These are phyloP conservation scores for Melopsittacus undulatus DNA, from an alignment of 2,797 vertebrate species.

Conservation along the genomic window DNA sequence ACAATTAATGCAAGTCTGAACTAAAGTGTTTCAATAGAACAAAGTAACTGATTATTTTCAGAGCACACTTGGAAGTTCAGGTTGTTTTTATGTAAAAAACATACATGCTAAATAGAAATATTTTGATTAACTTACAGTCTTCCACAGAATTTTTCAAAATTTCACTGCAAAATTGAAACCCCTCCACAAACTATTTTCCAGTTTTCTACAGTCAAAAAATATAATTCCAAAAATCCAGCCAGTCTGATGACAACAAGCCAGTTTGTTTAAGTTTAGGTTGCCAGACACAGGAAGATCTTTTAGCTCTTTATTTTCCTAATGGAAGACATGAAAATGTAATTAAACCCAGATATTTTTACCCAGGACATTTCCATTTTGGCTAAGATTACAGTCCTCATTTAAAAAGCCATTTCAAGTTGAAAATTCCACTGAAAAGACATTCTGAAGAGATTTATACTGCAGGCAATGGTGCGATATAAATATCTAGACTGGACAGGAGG, in stretches of 20 bases:
- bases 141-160: neutral
- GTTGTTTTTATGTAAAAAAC: neutral
- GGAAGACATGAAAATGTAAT: neutral
- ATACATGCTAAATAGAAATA: neutral
- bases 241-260: neutral
- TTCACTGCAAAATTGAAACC: neutral
- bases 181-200: neutral
- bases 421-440: neutral
- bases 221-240: neutral
- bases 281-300: neutral
- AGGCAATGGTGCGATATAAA: neutral
- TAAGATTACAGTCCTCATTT: neutral
- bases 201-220: neutral
- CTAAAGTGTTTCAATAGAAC: neutral
- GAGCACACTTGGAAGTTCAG: neutral
- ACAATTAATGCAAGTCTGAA: conserved; percentile 23
- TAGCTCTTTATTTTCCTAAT: neutral
- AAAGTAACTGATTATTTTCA: neutral
- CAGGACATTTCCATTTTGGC: conserved; percentile 9
- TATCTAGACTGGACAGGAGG: neutral
- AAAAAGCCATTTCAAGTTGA: neutral
- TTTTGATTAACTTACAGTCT: neutral
- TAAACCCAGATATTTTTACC: neutral
- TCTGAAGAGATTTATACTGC: neutral
- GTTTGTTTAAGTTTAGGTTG: neutral